Evolutionary conservation across 2,888 invertebrate genomes (phyloP).

Genomic region (Lasioglossum marginatum): DNA sequence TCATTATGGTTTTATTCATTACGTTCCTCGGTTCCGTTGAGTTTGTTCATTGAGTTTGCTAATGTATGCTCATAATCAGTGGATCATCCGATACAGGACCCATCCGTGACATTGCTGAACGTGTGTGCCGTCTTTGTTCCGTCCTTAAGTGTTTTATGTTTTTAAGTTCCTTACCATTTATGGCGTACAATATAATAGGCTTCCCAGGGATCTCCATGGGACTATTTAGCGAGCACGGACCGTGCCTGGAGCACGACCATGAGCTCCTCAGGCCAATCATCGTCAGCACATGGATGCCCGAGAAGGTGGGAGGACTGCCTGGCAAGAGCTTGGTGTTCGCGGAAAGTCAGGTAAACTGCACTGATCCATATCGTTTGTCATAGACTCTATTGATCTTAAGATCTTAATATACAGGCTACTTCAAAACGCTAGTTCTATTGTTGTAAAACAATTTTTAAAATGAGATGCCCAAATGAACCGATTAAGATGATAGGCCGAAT

Average conservation of each 20-base stretch:
- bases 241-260: constrained; percentile 95
- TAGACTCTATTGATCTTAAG: neutral
- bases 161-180: constrained; percentile 72
- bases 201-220: constrained; percentile 86
- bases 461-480: neutral
- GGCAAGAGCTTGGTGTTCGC: constrained; percentile 94
- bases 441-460: neutral
- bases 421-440: neutral
- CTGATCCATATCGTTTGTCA: neutral
- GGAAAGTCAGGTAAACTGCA: constrained; percentile 91
- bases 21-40: neutral
- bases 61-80: neutral
- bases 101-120: constrained; percentile 45
- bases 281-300: constrained; percentile 95
- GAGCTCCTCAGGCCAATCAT: constrained; percentile 93
- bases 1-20: neutral
- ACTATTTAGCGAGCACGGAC: constrained; percentile 86
- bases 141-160: constrained; percentile 78
- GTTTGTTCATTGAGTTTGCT: neutral
- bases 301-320: constrained; percentile 94
- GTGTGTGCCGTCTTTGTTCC: constrained; percentile 78
- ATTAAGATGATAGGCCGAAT: neutral
- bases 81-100: neutral
- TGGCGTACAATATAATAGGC: constrained; percentile 82
- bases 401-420: neutral